A percentile compares a stretch with the other conserved stretches of the same genome.
Conservation (phyloP, 2,797 vertebrate species). For the Lerista edwardsae region DNA sequence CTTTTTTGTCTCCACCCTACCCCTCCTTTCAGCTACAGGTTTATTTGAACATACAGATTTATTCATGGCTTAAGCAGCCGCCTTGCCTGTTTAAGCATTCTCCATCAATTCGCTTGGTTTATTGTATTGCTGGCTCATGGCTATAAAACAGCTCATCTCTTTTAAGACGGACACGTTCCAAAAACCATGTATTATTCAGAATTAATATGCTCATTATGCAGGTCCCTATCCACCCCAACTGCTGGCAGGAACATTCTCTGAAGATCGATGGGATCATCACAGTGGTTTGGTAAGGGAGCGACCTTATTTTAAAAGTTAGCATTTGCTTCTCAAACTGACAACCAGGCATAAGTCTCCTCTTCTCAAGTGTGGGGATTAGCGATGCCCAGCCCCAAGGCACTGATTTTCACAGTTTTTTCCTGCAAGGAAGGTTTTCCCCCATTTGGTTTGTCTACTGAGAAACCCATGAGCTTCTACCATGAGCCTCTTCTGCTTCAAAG, state of each 20-base stretch:
- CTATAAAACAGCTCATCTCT: slow-evolving; percentile 57
- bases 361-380: too few relatives aligned
- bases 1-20: not conserved
- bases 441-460: too few relatives aligned
- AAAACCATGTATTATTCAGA: slow-evolving; percentile 43
- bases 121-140: slow-evolving; percentile 48
- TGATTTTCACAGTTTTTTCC: too few relatives aligned
- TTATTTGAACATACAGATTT: slow-evolving; percentile 50
- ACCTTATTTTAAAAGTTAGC: not conserved
- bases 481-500: too few relatives aligned
- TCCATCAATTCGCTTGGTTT: slow-evolving; percentile 39
- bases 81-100: slow-evolving; percentile 33
- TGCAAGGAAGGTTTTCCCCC: too few relatives aligned
- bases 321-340: not conserved
- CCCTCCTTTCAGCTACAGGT: not conserved
- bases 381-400: too few relatives aligned
- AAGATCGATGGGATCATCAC: not conserved
- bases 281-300: not conserved
- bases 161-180: slow-evolving; percentile 52
- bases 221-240: slow-evolving; percentile 3
- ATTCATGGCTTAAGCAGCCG: slow-evolving; percentile 36
- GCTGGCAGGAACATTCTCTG: not conserved
- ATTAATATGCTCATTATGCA: slow-evolving; percentile 32
- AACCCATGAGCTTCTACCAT: too few relatives aligned
- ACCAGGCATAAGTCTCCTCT: not conserved